Base-by-base conservation (phyloP, 53 echinoderm and acorn worm genomes). In the Astropecten irregularis region DNA sequence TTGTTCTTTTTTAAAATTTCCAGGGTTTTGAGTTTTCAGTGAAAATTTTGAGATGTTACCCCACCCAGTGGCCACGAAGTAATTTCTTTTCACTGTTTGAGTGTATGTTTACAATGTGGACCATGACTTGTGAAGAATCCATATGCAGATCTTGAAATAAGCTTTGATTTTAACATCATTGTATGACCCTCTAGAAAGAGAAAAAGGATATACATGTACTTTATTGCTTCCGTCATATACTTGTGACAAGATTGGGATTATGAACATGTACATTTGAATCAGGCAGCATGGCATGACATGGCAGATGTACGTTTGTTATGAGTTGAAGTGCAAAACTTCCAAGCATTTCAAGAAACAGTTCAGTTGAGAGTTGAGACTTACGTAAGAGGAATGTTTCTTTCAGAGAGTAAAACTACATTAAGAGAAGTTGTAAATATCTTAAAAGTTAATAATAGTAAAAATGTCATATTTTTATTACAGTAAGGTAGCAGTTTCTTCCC, bases 401-500 rank as follows among this genome's bases (percentile, higher is more conserved):
- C 74, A 74, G 18, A 74, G 74, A 74, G 7, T 55, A 56, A 56
- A 33, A 38, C 25, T 42, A 42, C 42, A 42, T 42, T 42, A 42
- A 42, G 6, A 66, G 55, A 74, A 34, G 74, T 74, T 74, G 74
- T 74, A 74, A 56, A 74, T 74, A 74, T n/a, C n/a, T n/a, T n/a
- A n/a, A n/a, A n/a, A n/a, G n/a, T n/a, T n/a, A 50, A 31, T 35
- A 36, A 57, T 15, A 39, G 74, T 74, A 74, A n/a, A n/a, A 74
- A 57, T 57, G 55, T 74, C 74, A 57, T 74, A 74, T 74, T 74
- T 74, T 74, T 74, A 74, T 74, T 74, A 74, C 56, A 23, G 74
- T 74, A 74, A 56, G n/a, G 74, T 57, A 74, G 57, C 35, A 64
- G 56, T 38, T 56, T 74, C 74, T 74, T 74, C 74, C 58, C 35